Percentiles rank a stretch among this genome's conserved stretches.
These are phyloP conservation scores for Alces alces DNA, from an alignment of 2,113 vertebrate genomes.

Conservation along the genomic window DNA sequence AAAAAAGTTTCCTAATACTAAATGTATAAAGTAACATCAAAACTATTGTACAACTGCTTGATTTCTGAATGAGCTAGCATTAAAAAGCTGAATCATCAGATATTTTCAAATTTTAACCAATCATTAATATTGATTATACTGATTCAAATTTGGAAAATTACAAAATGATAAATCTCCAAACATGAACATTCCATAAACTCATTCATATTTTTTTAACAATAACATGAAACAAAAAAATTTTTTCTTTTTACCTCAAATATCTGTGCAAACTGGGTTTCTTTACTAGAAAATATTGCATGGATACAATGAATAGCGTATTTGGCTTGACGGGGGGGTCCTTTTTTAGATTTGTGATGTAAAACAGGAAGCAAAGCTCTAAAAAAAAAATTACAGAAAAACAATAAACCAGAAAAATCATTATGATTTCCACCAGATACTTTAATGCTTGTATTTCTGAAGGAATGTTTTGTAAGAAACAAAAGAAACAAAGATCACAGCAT, in stretches of 20 bases:
- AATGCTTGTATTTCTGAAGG: not conserved
- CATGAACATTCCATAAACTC: not conserved
- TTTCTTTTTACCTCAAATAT: conserved; percentile 93
- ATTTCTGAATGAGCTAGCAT: conserved; percentile 17
- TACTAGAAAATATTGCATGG: conserved; percentile 97
- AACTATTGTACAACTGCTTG: not conserved
- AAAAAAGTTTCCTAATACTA: not conserved
- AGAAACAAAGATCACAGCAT: not conserved
- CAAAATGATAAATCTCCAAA: conserved; percentile 11
- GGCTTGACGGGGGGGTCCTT: conserved; percentile 95
- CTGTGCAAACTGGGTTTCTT: conserved; percentile 98
- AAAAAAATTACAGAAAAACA: conserved; percentile 16
- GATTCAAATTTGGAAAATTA: conserved; percentile 23
- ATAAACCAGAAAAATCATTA: conserved; percentile 3
- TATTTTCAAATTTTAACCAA: not conserved
- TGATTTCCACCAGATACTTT: not conserved
- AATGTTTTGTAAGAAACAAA: not conserved
- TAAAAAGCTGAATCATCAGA: not conserved
- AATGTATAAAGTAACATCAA: not conserved
- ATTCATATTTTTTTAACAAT: not conserved
- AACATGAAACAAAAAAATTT: not conserved
- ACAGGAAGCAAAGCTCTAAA: conserved; percentile 94
- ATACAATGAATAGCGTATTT: conserved; percentile 99
- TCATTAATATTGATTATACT: not conserved
- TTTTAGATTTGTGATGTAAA: conserved; percentile 97